Evolutionary conservation across 1,140 invertebrate genomes (phyloP).

Genomic region (Chrysomallon squamiferum): DNA sequence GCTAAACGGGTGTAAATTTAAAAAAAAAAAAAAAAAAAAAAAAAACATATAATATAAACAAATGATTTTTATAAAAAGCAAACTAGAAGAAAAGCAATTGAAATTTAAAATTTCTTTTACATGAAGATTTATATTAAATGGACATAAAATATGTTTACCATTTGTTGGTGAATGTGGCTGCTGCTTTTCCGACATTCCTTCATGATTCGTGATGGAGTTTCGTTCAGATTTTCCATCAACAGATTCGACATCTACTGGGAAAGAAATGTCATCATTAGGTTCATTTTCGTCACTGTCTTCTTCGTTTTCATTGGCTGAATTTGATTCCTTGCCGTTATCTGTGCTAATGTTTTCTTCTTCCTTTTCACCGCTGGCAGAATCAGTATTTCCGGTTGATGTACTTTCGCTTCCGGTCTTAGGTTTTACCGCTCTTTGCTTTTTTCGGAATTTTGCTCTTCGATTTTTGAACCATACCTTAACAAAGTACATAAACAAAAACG

Average conservation of each 20-base stretch:
- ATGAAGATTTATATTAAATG: too few species aligned
- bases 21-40: too few species aligned
- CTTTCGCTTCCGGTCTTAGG: conserved; percentile 10
- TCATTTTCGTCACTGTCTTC: conserved; percentile 17
- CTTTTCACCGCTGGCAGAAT: conserved; percentile 1
- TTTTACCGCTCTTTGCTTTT: conserved; percentile 50
- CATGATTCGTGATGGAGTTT: not conserved
- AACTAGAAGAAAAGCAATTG: too few species aligned
- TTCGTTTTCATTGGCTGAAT: conserved; percentile 5
- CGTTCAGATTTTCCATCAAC: conserved; percentile 6
- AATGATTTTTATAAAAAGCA: too few species aligned
- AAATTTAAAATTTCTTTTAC: too few species aligned
- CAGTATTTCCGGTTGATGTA: not conserved
- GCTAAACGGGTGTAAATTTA: too few species aligned
- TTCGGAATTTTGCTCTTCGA: conserved; percentile 58
- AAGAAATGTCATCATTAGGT: conserved; percentile 4
- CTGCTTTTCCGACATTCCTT: too few species aligned
- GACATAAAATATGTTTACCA: too few species aligned
- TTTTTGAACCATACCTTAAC: conserved; percentile 62
- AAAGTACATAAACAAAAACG: not conserved
- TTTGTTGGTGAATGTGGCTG: too few species aligned
- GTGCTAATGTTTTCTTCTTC: conserved; percentile 1
- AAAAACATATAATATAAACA: too few species aligned
- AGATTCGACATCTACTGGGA: conserved; percentile 10
- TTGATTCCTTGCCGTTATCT: not conserved